These are phyloP conservation scores for Pristionchus pacificus DNA, from an alignment of 1,140 invertebrate genomes.

Conservation along the genomic window DNA sequence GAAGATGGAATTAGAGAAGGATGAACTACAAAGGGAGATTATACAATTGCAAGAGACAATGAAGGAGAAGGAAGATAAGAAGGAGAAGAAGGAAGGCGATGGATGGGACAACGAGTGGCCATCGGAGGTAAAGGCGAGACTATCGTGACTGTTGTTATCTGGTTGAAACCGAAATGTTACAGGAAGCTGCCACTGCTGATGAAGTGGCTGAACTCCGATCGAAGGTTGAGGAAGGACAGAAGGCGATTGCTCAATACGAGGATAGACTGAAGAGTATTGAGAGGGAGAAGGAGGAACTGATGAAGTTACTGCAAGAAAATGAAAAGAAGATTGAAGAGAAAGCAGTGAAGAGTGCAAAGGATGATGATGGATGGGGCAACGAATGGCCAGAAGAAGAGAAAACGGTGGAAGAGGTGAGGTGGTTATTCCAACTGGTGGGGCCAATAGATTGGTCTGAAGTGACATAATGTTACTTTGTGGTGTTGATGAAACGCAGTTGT, in stretches of 20 bases:
- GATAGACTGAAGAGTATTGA: background rate
- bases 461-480: no score
- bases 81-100: background rate
- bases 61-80: background rate
- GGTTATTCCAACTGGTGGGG: no score
- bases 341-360: background rate
- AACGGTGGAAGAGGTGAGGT: background rate
- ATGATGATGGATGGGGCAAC: background rate
- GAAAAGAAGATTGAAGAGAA: background rate
- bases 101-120: background rate
- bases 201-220: background rate
- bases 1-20: constrained; percentile 5
- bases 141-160: background rate
- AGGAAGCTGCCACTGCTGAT: background rate
- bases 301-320: background rate
- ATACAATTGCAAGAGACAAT: background rate
- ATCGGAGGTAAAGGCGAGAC: background rate
- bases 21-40: background rate
- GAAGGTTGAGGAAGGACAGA: background rate
- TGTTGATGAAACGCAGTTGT: no score
- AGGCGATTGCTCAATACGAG: background rate
- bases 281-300: background rate
- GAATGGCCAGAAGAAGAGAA: background rate
- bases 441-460: background rate
- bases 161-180: background rate